These are phyloP conservation scores for Drosophila jambulina DNA, from an alignment of 1,140 invertebrate species.

Conservation along the genomic window DNA sequence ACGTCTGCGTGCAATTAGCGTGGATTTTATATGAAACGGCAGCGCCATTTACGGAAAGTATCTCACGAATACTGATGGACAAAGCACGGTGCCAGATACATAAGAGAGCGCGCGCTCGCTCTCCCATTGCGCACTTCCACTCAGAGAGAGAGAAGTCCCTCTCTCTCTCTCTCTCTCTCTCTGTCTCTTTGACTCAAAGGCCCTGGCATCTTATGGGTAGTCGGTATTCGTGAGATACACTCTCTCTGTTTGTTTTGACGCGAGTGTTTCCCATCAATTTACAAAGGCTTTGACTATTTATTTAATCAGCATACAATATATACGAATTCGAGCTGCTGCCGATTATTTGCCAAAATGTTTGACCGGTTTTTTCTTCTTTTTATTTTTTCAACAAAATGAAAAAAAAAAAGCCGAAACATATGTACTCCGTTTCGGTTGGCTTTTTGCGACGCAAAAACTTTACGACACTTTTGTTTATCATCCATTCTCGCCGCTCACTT, in stretches of 20 bases:
- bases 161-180: slow-evolving; percentile 11
- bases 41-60: slow-evolving; percentile 17
- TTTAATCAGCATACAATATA: slow-evolving; percentile 45
- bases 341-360: slow-evolving; percentile 54
- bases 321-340: slow-evolving; percentile 12
- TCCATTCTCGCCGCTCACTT: slow-evolving; percentile 17
- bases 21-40: slow-evolving; percentile 74
- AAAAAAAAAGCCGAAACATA: slow-evolving; percentile 8
- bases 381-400: slow-evolving; percentile 1
- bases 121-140: slow-evolving; percentile 18
- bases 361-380: slow-evolving; percentile 40
- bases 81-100: slow-evolving; percentile 1
- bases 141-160: background rate
- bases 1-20: slow-evolving; percentile 73
- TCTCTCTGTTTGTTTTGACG: slow-evolving; percentile 81
- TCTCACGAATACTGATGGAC: slow-evolving; percentile 17
- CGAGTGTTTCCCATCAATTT: slow-evolving; percentile 57
- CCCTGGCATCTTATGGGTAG: slow-evolving; percentile 49
- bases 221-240: slow-evolving; percentile 38
- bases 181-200: slow-evolving; percentile 27
- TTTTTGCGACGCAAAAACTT: slow-evolving; percentile 78
- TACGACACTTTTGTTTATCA: slow-evolving; percentile 66
- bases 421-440: slow-evolving; percentile 17
- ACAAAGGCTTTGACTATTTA: slow-evolving; percentile 51
- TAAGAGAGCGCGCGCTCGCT: slow-evolving; percentile 16